A percentile compares a stretch with the other conserved stretches of the same genome.
These are phyloP conservation scores for Rhodeus uyekii DNA, from an alignment of 2,797 vertebrate genomes.

Conservation along the genomic window DNA sequence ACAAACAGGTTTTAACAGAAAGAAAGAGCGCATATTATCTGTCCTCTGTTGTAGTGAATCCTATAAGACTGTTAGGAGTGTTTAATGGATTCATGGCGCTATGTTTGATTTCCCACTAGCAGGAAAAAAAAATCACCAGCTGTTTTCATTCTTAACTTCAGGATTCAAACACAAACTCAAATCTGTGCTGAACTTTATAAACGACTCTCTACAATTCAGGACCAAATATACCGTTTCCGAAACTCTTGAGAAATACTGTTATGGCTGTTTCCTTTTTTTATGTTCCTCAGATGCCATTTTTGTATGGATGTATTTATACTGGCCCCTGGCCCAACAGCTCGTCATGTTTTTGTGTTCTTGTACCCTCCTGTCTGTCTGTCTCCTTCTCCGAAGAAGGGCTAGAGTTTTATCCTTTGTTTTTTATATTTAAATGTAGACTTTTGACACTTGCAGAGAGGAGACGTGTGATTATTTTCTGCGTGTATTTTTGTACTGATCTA, in stretches of 20 bases:
- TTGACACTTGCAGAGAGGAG: constrained; percentile 99
- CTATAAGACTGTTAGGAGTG: constrained; percentile 96
- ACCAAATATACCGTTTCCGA: constrained; percentile 95
- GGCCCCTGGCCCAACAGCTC: constrained; percentile 91
- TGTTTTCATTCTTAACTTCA: constrained; percentile 97
- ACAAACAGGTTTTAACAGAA: constrained; percentile 68
- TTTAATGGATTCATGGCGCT: constrained; percentile 96
- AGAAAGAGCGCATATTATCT: constrained; percentile 88
- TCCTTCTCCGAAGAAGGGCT: constrained; percentile 99
- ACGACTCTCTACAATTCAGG: constrained; percentile 88
- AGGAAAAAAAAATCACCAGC: constrained; percentile 93
- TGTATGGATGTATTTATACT: constrained; percentile 99
- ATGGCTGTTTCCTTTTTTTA: constrained; percentile 90
- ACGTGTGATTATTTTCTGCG: constrained; percentile 99
- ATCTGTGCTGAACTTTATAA: constrained; percentile 98
- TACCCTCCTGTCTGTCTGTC: constrained; percentile 86
- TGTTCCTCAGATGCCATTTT: constrained; percentile 98
- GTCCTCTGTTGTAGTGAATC: constrained; percentile 92
- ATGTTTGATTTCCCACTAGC: constrained; percentile 89
- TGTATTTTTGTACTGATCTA: constrained; percentile 99
- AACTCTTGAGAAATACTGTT: constrained; percentile 86
- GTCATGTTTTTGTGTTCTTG: constrained; percentile 76
- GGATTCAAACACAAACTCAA: constrained; percentile 98
- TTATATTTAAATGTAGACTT: constrained; percentile 99
- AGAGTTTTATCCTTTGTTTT: constrained; percentile 98